Base-by-base conservation (phyloP, 2,797 vertebrate species). In the Danio kyathit region DNA sequence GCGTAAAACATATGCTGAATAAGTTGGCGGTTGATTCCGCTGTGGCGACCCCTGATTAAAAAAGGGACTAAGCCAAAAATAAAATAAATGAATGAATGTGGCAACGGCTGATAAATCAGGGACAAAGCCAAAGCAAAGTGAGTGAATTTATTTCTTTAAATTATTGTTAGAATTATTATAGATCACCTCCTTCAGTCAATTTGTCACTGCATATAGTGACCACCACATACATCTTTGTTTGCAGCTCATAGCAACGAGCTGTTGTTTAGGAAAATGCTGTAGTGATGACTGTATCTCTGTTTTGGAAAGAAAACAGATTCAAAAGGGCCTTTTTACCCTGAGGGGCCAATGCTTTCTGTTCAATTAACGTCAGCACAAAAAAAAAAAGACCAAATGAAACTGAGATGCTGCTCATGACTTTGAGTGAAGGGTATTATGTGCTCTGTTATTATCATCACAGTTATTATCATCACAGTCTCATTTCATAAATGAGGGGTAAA, bases 381-480 rank as follows among this genome's bases (percentile, higher is more conserved):
- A n/a, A 16, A n/a, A 40, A 16, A 4, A 29, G 29, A 29, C 2
- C 14, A 40, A 17, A 9, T 52, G 19, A 29, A 60, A 60, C 13
- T 21, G 19, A 60, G 7, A 74, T 46, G n/a, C 12, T 73, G 52
- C 52, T 57, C 13, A 57, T 59, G 54, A 73, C 41, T 73, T 21
- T 48, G 17, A 48, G 17, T 60, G 13, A 74, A 74, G 40, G 70
- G 13, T 7, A 44, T 57, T 41, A 57, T 43, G 52, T 11, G 54
- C 3, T 5, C 16, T 14, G 16, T 29, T 10, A 43, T 72, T 71
- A 54, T 52, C 6, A 2, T 13, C 16, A 8, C 51, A 44, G 64
- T 44, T 21, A 21, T 65, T 13, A 8, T 17, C 13, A 8, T 17
- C 5, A 43, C 14, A 17, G 16, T 41, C 3, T 7, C 19, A 43